Evolutionary conservation across 2,797 vertebrate genomes (phyloP).

Genomic region (Gymnothorax reevesii): DNA sequence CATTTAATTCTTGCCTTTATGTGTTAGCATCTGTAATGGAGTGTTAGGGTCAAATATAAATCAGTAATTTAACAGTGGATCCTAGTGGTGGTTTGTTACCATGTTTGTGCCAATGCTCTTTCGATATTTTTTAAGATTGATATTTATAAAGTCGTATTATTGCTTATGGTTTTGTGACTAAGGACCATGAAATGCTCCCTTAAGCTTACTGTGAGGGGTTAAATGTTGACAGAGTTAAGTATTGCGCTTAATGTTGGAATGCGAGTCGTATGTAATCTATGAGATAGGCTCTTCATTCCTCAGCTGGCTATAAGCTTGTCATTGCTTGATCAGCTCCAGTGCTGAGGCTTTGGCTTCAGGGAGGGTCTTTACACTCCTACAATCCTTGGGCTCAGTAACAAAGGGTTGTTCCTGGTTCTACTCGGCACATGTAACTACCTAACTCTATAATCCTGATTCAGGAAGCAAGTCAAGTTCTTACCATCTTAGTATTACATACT

Average conservation of each 20-base stretch:
- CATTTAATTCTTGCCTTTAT: not conserved
- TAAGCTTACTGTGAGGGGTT: not conserved
- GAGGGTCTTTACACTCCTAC: not conserved
- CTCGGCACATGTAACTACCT: no score
- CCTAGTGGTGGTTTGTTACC: not conserved
- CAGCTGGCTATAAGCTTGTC: not conserved
- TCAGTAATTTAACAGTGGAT: not conserved
- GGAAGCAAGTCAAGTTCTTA: not conserved
- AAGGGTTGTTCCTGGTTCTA: not conserved
- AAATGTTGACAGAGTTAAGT: constrained; percentile 7
- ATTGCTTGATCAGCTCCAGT: not conserved
- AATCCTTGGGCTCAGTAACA: not conserved
- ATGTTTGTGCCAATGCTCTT: not conserved
- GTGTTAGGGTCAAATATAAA: not conserved
- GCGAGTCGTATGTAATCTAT: not conserved
- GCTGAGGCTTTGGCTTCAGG: not conserved
- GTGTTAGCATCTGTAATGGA: not conserved
- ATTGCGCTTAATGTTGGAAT: constrained; percentile 8
- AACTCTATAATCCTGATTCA: not conserved
- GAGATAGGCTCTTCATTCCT: constrained; percentile 1
- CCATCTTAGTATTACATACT: constrained; percentile 5
- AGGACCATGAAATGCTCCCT: not conserved
- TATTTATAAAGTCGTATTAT: not conserved
- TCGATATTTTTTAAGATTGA: not conserved
- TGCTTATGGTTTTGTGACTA: not conserved